These are phyloP conservation scores for Zaprionus obscuricornis DNA, from an alignment of 2,888 invertebrate species.

Conservation along the genomic window DNA sequence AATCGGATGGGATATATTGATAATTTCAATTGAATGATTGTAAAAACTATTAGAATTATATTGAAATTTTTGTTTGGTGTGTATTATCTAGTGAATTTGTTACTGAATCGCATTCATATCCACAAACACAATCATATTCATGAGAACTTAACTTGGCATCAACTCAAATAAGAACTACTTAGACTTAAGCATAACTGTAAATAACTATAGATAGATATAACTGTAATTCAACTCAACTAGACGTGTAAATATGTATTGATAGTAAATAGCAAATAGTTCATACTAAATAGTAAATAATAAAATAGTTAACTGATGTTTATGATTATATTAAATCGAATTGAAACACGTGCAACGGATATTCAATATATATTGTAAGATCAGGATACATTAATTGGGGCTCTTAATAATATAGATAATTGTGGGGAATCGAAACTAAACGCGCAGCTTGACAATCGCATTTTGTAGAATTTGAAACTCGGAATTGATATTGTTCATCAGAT, in stretches of 20 bases:
- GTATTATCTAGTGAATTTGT: conserved; percentile 35
- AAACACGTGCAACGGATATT: too few species aligned
- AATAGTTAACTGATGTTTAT: too few species aligned
- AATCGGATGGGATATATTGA: too few species aligned
- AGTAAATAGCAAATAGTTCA: conserved; percentile 32
- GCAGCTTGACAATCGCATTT: conserved; percentile 90
- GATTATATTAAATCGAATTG: too few species aligned
- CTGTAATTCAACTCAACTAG: conserved; percentile 31
- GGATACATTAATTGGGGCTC: too few species aligned
- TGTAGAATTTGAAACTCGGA: conserved; percentile 91
- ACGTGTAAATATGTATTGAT: conserved; percentile 38
- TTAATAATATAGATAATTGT: too few species aligned
- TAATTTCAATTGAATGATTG: too few species aligned
- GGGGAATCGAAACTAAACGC: conserved; percentile 71
- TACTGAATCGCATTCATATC: conserved; percentile 6
- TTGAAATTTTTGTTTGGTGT: conserved; percentile 4
- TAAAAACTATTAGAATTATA: not conserved
- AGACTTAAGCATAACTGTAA: conserved; percentile 46
- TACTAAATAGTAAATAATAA: too few species aligned
- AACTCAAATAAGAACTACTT: conserved; percentile 32
- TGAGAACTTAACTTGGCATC: conserved; percentile 21
- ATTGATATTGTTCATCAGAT: conserved; percentile 91
- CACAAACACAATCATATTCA: not conserved
- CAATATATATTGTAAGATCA: too few species aligned
- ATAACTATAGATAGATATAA: conserved; percentile 66